phyloP scores from a whole-genome alignment of 2,113 vertebrate species.

The Oreochromis niloticus region DNA sequence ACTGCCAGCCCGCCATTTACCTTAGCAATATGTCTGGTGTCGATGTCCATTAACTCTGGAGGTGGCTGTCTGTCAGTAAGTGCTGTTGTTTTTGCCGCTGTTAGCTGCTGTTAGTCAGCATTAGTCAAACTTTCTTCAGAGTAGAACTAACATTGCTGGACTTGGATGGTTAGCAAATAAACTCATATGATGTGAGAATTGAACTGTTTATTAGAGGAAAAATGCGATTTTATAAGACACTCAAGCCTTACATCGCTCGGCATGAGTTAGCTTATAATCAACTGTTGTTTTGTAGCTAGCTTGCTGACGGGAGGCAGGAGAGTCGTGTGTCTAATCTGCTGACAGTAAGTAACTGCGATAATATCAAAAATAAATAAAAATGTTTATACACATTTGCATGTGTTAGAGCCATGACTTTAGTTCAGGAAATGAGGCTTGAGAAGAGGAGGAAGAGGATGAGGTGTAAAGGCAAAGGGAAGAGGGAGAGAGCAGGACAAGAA shows the following conservation, averaged over 20 bases:
- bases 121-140: neutral
- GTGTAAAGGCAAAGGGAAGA: neutral
- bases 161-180: neutral
- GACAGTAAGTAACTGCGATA: neutral
- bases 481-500: rapidly evolving
- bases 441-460: neutral
- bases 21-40: neutral
- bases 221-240: neutral
- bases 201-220: neutral
- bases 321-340: neutral
- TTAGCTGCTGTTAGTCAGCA: neutral
- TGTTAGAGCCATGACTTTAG: neutral
- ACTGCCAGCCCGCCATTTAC: neutral
- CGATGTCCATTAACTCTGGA: neutral
- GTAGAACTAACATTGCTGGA: neutral
- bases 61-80: neutral
- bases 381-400: neutral
- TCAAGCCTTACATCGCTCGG: neutral
- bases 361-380: neutral
- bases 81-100: neutral
- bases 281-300: neutral
- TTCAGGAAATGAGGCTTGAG: neutral
- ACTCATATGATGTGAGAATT: neutral
- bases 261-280: neutral
- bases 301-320: neutral